A percentile compares a stretch with the other conserved stretches of the same genome.
phyloP scores from a whole-genome alignment of 2,888 invertebrate genomes.

The Capitulum mitella region DNA sequence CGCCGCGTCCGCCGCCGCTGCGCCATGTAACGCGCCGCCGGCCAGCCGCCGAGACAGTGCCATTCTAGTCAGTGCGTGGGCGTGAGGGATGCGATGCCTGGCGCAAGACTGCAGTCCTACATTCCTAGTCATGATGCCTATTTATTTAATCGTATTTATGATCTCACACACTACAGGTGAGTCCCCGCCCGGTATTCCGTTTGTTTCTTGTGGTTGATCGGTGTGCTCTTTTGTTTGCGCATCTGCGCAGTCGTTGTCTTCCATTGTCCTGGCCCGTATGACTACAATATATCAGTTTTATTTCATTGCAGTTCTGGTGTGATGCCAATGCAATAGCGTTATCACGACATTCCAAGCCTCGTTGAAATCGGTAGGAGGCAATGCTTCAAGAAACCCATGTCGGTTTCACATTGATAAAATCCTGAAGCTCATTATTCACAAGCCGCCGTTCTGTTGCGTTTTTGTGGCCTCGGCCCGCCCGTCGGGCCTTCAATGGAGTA shows the following conservation, averaged over 20 bases:
- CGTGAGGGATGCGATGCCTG: neutral
- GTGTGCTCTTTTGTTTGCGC: no score
- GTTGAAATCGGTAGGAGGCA: no score
- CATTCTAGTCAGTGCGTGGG: slow-evolving; percentile 6
- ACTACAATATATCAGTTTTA: no score
- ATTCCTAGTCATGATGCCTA: slow-evolving; percentile 17
- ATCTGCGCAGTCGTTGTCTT: no score
- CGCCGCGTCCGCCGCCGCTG: neutral
- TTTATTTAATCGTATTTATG: slow-evolving; percentile 19
- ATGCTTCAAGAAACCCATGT: no score
- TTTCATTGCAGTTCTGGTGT: no score
- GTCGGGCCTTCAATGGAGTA: neutral
- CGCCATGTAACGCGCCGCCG: neutral
- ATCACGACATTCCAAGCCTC: no score
- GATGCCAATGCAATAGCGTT: no score
- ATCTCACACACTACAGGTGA: slow-evolving; percentile 10
- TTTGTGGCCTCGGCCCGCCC: neutral
- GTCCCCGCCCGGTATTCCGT: neutral
- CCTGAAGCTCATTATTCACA: no score
- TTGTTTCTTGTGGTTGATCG: no score
- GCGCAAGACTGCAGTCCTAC: slow-evolving; percentile 8
- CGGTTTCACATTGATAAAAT: no score
- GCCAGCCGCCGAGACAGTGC: neutral
- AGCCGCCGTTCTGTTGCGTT: neutral
- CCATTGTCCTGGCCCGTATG: no score